Evolutionary conservation across 2,797 vertebrate species (phyloP), one percentile per base, ranked within the genome.

Genomic region (Molossus alvarezi): DNA sequence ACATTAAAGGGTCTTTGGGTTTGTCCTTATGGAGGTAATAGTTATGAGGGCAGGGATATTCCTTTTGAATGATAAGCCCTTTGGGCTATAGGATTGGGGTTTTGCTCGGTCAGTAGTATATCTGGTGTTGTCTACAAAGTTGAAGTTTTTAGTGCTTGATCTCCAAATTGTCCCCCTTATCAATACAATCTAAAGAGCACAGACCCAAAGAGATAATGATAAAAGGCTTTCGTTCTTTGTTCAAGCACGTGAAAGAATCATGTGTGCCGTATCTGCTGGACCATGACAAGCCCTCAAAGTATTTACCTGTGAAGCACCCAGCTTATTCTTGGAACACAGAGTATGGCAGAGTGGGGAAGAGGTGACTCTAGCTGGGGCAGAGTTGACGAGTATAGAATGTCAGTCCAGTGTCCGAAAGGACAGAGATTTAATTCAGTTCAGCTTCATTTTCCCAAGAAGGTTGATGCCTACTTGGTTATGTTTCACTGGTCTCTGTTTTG

Each of bases 181-280:
- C 21, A 37, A 73, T n/a, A 57, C 41, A 83, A 77, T 91, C 67
- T 81, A 92, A 92, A 97, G 88, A 95, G 65, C 82, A 86, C 14
- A 80, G 67, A 20, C 77, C 90, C 95, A 75, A 91, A 95, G 92
- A 95, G 65, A 94, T 95, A 79, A 92, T 62, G 81, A 77, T 71
- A 73, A 87, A 29, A 93, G n/a, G 27, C 29, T 91, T 33, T 60
- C 80, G 77, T 87, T 80, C 45, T 33, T 89, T 90, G 23, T 89
- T 75, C 17, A 90, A 92, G 76, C 65, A 64, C 18, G 11, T 73
- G 77, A 83, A 95, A 83, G 33, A 81, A 85, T 79, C 57, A 6
- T 7, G 3, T 65, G 65, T 91, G 69, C 71, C 48, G 0, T 48
- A 71, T 94, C 82, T 87, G 33, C 48, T 67, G 17, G 58, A 37